Base-by-base conservation (phyloP, 1,140 invertebrate species). In the Psilanteris sp. region DNA sequence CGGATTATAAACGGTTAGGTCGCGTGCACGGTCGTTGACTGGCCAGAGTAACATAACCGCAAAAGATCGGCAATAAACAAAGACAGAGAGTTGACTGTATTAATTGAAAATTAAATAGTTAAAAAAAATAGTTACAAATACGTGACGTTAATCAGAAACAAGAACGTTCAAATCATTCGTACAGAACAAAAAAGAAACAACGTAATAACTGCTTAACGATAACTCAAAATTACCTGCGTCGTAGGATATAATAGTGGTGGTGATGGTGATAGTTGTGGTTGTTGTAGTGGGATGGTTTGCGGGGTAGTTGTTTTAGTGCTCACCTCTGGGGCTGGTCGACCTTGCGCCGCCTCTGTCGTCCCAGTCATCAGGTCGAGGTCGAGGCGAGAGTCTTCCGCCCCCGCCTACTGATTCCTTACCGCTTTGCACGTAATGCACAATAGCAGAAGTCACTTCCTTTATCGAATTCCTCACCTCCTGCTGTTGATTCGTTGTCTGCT, bases 401-500 rank as follows among this genome's bases (percentile, higher is more conserved):
- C 83, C 82, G 36, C 74, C 79, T 34, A 62, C 79, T 16, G 83
- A 83, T 82, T 93, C 92, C 66, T 93, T 90, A 29, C 94, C 94
- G 74, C 94, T 94, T 78, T 88, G 86, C 26, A 96, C 95, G 89
- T 96, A 96, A 85, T 96, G 94, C 31, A 96, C 95, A 75, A 97
- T 96, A n/a, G 95, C 95, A 70, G 95, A 96, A 22, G 95, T 96
- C 20, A 97, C 95, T 88, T 96, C 95, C 85, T 96, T 96, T 84
- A 97, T 96, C 50, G 94, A 96, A 64, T 94, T 93, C 78, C 95
- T 94, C 77, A 97, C 96, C 85, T 96, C 95, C 66, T 93, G 91
- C 48, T 92, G 91, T 11, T 92, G 92, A 81, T 83, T 85, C 80
- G 84, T 83, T 81, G 85, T 84, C 31, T 83, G 79, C 4, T 76